A percentile compares a stretch with the other conserved stretches of the same genome.
These are phyloP conservation scores for Barbus barbus DNA, from an alignment of 2,113 vertebrate species.

Conservation along the genomic window DNA sequence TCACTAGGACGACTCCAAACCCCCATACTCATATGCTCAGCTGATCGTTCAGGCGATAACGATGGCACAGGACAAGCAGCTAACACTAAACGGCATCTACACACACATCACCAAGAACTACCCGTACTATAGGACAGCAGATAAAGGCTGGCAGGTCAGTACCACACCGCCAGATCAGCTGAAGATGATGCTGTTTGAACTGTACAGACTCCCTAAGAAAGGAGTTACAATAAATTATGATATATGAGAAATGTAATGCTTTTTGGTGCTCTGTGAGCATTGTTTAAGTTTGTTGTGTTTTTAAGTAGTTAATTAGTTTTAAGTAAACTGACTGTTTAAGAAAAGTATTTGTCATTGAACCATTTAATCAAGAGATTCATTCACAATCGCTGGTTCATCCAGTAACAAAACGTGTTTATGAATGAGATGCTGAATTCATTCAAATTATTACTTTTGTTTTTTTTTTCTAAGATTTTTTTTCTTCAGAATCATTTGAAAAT, in stretches of 20 bases:
- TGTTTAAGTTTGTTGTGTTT: no score
- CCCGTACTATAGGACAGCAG: constrained; percentile 94
- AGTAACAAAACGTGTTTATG: no score
- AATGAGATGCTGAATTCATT: no score
- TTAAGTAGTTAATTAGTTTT: neutral
- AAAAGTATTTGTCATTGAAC: no score
- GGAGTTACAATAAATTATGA: neutral
- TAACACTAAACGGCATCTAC: constrained; percentile 96
- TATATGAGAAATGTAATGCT: no score
- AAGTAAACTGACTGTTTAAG: no score
- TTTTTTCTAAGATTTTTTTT: no score
- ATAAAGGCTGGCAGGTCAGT: constrained; percentile 98
- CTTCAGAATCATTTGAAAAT: no score
- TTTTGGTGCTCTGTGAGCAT: no score
- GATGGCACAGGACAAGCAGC: constrained; percentile 92
- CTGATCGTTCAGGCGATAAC: constrained; percentile 96
- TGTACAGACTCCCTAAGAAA: neutral
- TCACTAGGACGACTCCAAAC: constrained; percentile 92
- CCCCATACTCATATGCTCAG: constrained; percentile 97
- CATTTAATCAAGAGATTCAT: no score
- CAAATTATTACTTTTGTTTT: no score
- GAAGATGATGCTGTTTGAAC: neutral
- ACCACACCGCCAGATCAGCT: neutral
- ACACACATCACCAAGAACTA: constrained; percentile 98
- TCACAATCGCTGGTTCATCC: no score